phyloP scores from a whole-genome alignment of 2,888 invertebrate species.

The Nematopogon swammerdamellus region DNA sequence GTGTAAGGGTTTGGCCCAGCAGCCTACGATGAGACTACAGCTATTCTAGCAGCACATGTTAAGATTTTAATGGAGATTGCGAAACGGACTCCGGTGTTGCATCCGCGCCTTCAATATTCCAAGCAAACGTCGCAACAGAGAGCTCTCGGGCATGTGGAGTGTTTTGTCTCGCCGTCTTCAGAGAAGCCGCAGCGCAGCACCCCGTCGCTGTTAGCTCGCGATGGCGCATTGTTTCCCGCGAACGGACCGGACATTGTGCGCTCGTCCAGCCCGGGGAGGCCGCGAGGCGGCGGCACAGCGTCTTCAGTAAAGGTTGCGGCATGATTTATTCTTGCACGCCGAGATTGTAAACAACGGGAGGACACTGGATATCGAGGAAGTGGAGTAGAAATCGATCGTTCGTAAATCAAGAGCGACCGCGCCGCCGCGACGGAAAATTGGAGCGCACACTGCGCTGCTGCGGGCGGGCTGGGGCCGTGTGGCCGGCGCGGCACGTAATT shows the following conservation, averaged over 20 bases:
- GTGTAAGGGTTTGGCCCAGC: no score
- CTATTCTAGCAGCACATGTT: no score
- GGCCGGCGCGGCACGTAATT: not conserved
- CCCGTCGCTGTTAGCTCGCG: not conserved
- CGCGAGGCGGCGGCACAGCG: not conserved
- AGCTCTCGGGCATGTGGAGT: no score
- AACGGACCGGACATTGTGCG: not conserved
- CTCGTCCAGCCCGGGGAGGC: not conserved
- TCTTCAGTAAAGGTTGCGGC: not conserved
- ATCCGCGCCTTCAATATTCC: no score
- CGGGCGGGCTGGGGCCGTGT: not conserved
- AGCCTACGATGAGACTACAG: no score
- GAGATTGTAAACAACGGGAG: not conserved
- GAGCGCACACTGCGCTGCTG: not conserved
- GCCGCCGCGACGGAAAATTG: not conserved
- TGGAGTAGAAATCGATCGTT: not conserved
- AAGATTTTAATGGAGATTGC: no score
- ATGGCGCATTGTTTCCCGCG: not conserved
- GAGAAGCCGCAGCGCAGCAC: not conserved
- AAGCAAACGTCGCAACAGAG: no score
- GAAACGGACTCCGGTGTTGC: no score
- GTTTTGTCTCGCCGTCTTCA: no score
- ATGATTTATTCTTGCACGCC: not conserved
- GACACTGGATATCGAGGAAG: not conserved
- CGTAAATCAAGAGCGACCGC: not conserved